These are phyloP conservation scores for Dendroctonus ponderosae DNA, from an alignment of 1,140 invertebrate genomes.

Conservation along the genomic window DNA sequence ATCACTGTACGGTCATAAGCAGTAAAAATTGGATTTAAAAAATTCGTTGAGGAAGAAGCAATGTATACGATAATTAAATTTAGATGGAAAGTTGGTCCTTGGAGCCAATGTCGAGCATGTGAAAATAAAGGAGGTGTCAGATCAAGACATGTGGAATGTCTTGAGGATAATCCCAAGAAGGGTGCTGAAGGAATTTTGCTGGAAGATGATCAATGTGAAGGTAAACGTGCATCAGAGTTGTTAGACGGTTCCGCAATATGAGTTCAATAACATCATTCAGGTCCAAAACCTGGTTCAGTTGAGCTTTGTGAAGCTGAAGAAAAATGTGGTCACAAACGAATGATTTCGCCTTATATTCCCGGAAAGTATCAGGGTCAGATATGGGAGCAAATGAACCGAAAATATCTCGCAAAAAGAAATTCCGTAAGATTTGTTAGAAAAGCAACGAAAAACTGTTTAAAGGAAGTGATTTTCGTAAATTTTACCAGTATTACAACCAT, in stretches of 20 bases:
- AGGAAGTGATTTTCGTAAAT: too few species aligned
- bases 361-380: conserved; percentile 37
- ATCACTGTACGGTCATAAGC: neutral
- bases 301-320: conserved; percentile 51
- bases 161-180: conserved; percentile 48
- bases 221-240: conserved; percentile 4
- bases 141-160: conserved; percentile 53
- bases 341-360: conserved; percentile 33
- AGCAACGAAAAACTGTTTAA: too few species aligned
- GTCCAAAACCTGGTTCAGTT: conserved; percentile 43
- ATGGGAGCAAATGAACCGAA: conserved; percentile 39
- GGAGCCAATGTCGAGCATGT: conserved; percentile 55
- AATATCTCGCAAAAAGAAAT: conserved; percentile 9
- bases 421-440: neutral
- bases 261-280: conserved; percentile 17
- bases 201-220: conserved; percentile 51
- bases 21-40: neutral
- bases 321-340: conserved; percentile 42
- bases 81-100: conserved; percentile 56
- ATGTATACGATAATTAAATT: neutral
- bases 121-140: conserved; percentile 50
- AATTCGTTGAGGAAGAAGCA: neutral
- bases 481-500: too few species aligned
- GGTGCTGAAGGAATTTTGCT: conserved; percentile 52
- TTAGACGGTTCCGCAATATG: neutral